These are phyloP conservation scores for Toxostoma redivivum DNA, from an alignment of 2,113 vertebrate genomes.

Conservation along the genomic window DNA sequence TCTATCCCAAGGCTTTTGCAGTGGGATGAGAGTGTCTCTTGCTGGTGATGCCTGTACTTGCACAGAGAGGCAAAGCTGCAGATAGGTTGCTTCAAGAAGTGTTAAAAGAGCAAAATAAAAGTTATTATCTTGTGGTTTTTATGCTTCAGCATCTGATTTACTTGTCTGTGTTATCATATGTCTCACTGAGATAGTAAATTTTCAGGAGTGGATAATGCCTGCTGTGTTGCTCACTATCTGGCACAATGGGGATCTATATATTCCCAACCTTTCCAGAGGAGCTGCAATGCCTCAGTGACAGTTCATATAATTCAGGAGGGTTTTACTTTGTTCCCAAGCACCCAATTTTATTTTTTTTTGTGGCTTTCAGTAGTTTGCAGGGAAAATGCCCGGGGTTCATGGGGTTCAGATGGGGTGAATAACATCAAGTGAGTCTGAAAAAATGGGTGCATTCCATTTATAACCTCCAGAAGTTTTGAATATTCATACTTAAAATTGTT, in stretches of 20 bases:
- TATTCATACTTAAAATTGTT: background rate
- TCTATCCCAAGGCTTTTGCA: background rate
- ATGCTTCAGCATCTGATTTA: background rate
- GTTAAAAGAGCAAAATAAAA: background rate
- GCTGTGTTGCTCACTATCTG: background rate
- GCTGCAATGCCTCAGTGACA: background rate
- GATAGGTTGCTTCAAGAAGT: background rate
- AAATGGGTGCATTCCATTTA: background rate
- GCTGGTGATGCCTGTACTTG: background rate
- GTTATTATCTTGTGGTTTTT: background rate
- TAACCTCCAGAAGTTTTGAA: background rate
- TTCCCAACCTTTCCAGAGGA: background rate
- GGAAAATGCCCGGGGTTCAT: background rate
- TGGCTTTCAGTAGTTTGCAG: background rate
- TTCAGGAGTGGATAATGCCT: background rate
- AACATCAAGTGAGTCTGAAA: background rate
- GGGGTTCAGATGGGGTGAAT: background rate
- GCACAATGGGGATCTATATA: rapidly evolving
- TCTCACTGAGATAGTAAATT: background rate
- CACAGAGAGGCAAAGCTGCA: background rate
- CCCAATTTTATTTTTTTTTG: background rate
- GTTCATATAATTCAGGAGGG: background rate
- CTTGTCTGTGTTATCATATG: background rate
- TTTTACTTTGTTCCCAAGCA: background rate
- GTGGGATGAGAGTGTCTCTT: background rate